phyloP scores from a whole-genome alignment of 2,113 vertebrate genomes.

The Patagioenas fasciata region DNA sequence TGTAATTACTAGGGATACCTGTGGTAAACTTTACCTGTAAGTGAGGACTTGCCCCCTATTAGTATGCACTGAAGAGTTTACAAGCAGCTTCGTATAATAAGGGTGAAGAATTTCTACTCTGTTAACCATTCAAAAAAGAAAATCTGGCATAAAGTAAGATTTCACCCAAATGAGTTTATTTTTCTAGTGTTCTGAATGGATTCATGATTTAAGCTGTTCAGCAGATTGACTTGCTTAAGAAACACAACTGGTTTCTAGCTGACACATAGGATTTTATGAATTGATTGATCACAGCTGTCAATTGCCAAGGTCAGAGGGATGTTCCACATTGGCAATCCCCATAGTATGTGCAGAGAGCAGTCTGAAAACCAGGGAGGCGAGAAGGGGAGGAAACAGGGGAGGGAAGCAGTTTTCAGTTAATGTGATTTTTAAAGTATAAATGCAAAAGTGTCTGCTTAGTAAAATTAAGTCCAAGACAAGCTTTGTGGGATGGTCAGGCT shows the following conservation, averaged over 20 bases:
- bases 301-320: slow-evolving; percentile 35
- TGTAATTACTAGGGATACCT: background rate
- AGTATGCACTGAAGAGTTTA: background rate
- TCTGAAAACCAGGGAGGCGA: background rate
- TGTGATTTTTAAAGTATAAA: slow-evolving; percentile 29
- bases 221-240: slow-evolving; percentile 67
- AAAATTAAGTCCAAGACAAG: background rate
- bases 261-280: slow-evolving; percentile 63
- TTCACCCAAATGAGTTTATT: slow-evolving; percentile 48
- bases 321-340: slow-evolving; percentile 39
- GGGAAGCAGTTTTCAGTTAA: background rate
- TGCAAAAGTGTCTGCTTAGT: background rate
- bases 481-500: background rate
- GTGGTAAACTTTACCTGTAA: background rate
- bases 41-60: background rate
- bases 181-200: slow-evolving; percentile 50
- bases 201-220: slow-evolving; percentile 64
- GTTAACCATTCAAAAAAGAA: background rate
- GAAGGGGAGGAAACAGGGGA: background rate
- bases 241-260: slow-evolving; percentile 66
- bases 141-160: background rate
- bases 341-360: background rate
- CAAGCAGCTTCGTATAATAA: background rate
- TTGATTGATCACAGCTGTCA: slow-evolving; percentile 66
- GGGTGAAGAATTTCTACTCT: background rate